Conservation (phyloP, 23 tunicate species). For the Aplidium turbinatum region DNA sequence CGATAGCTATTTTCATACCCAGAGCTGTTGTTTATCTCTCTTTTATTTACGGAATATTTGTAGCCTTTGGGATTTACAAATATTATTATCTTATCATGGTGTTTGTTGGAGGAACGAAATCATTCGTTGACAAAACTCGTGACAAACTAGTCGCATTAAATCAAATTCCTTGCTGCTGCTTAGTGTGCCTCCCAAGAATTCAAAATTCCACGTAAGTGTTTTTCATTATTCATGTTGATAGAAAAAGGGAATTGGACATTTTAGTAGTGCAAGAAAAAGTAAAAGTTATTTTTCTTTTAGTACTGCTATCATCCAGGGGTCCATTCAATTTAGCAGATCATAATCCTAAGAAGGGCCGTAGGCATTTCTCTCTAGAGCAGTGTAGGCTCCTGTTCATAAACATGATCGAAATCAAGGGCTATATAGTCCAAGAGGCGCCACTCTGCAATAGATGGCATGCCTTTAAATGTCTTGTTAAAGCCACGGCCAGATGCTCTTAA, state of each 20-base stretch:
- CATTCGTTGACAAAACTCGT: constrained; percentile 79
- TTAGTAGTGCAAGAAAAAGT: too few species aligned
- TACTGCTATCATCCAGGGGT: too few species aligned
- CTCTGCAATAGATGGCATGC: too few species aligned
- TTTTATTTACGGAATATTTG: constrained; percentile 75
- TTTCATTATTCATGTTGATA: neutral
- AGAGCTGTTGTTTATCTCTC: constrained; percentile 67
- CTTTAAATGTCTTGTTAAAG: too few species aligned
- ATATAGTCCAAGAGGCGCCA: too few species aligned
- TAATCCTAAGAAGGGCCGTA: too few species aligned
- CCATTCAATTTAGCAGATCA: too few species aligned
- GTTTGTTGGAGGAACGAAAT: constrained; percentile 77
- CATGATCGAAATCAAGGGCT: too few species aligned
- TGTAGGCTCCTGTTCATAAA: too few species aligned
- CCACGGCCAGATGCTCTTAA: too few species aligned
- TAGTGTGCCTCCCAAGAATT: constrained; percentile 77
- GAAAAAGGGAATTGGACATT: neutral
- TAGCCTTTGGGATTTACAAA: constrained; percentile 83
- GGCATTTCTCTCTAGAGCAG: too few species aligned
- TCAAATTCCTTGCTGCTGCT: constrained; percentile 76
- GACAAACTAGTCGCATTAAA: constrained; percentile 43
- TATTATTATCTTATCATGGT: constrained; percentile 79
- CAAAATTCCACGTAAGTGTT: constrained; percentile 77
- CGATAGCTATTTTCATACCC: constrained; percentile 77
- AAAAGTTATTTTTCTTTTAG: too few species aligned